Evolutionary conservation across 2,888 invertebrate species (phyloP), one percentile per base, ranked within the genome.

Genomic region (Eupithecia exiguata): DNA sequence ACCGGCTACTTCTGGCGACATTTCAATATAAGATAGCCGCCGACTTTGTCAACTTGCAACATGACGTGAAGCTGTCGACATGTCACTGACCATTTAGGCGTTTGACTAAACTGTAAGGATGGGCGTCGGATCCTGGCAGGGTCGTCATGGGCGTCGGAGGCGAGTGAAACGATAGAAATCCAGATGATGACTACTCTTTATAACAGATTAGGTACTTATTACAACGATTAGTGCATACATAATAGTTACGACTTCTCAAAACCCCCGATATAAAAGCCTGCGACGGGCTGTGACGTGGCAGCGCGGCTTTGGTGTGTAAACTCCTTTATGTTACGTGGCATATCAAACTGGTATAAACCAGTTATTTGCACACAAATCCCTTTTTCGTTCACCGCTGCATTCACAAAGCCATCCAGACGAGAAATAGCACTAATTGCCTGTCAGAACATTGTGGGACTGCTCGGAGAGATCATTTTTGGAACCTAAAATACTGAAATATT

Each of bases 341-440:
- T 53, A 25, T 53, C 5, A 69, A 70, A 70, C 70, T 21, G 36
- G 70, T 16, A 36, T 70, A 36, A 25, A 30, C 69, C 21, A 12
- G 35, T 40, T 62, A 69, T 62, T 16, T 43, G n/a, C 40, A 36
- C 38, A 16, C 61, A 66, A 68, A 70, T 58, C 58, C 73, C 73
- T 62, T 46, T 73, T 70, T 65, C 69, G 43, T 70, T 58, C 58
- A 58, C 49, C 53, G 61, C 30, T 66, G 36, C 62, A 63, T 62
- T 63, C 68, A 58, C 46, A 49, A 14, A 67, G n/a, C 65, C 49
- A 67, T 49, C 70, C 62, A 67, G 46, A 70, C 66, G 73, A 74
- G 61, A 74, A 74, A 70, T 62, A 73, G 38, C 69, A 61, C 70
- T 68, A 74, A 74, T 67, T 70, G 69, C 38, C 35, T 69, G 65